Conservation (phyloP, 2,888 invertebrate species). For the Brachypterus glaber region DNA sequence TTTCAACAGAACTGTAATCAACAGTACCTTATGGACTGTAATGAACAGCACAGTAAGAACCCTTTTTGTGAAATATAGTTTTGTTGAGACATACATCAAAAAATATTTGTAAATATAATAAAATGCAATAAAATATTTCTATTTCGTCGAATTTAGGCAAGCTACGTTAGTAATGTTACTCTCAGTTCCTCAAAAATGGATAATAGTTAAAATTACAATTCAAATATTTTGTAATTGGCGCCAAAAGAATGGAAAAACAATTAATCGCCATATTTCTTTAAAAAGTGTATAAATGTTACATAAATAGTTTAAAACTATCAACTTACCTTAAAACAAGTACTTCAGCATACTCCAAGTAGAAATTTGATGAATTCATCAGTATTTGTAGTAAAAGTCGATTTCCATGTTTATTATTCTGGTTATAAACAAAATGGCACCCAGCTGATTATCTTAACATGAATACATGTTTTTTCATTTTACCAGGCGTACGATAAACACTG, state of each 20-base stretch:
- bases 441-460: slow-evolving; percentile 30
- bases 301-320: neutral
- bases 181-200: slow-evolving; percentile 13
- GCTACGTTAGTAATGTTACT: no score
- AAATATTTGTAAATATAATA: no score
- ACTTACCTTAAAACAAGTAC: slow-evolving; percentile 7
- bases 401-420: slow-evolving; percentile 37
- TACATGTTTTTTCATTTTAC: slow-evolving; percentile 10
- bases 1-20: no score
- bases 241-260: slow-evolving; percentile 29
- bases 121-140: no score
- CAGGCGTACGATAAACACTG: slow-evolving; percentile 5
- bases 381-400: slow-evolving; percentile 29
- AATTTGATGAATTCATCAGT: slow-evolving; percentile 5
- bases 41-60: no score
- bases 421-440: slow-evolving; percentile 40
- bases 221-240: slow-evolving; percentile 30
- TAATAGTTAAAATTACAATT: slow-evolving; percentile 10
- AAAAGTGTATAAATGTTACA: slow-evolving; percentile 18
- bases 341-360: slow-evolving; percentile 9
- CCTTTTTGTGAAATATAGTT: no score
- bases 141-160: no score
- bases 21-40: no score
- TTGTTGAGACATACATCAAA: no score
- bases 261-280: slow-evolving; percentile 23